A percentile compares a stretch with the other conserved stretches of the same genome.
phyloP scores from a whole-genome alignment of 2,888 invertebrate genomes.

The Hyppa rectilinea region DNA sequence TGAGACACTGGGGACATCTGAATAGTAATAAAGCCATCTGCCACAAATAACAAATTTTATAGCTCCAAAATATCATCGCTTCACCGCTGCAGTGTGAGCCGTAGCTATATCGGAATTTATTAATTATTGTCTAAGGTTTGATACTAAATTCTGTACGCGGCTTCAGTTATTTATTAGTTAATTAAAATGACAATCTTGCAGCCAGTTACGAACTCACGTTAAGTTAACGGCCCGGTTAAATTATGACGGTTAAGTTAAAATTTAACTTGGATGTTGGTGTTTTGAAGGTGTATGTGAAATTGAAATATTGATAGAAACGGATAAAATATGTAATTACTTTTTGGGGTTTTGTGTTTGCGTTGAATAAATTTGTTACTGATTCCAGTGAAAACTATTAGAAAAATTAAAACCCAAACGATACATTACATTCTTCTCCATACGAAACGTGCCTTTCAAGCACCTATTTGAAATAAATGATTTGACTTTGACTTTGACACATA shows the following conservation, averaged over 20 bases:
- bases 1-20: no score
- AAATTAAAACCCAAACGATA: no score
- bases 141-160: conserved; percentile 46
- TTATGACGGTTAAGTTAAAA: conserved; percentile 59
- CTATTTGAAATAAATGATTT: no score
- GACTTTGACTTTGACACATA: no score
- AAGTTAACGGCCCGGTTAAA: conserved; percentile 54
- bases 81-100: background rate
- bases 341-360: background rate
- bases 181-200: conserved; percentile 62
- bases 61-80: conserved; percentile 15
- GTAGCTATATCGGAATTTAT: conserved; percentile 40
- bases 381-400: background rate
- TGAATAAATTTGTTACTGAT: background rate
- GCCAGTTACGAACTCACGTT: conserved; percentile 58
- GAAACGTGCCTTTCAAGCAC: no score
- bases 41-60: background rate
- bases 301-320: conserved; percentile 31
- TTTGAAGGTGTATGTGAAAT: conserved; percentile 16
- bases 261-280: conserved; percentile 42
- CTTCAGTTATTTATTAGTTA: conserved; percentile 62
- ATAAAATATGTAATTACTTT: no score
- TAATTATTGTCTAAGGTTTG: conserved; percentile 57
- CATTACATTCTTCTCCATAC: no score
- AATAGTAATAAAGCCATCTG: no score